Evolutionary conservation across 2,888 invertebrate species (phyloP).

Genomic region (Entomobrya proxima): DNA sequence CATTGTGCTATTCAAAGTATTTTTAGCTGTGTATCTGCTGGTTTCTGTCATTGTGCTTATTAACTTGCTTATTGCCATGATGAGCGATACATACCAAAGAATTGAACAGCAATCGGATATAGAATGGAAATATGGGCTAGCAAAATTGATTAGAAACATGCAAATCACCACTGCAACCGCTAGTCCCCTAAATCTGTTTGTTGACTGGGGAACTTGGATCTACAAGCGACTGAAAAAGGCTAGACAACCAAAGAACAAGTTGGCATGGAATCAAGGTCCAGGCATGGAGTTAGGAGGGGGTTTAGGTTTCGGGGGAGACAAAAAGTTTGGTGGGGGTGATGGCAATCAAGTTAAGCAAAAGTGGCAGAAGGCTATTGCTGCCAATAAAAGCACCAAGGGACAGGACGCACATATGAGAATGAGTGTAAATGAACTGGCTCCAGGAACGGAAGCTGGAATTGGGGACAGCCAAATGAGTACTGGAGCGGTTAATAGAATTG

Average conservation of each 20-base stretch:
- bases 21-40: slow-evolving; percentile 98
- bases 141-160: slow-evolving; percentile 98
- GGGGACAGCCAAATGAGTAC: background rate
- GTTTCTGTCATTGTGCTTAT: slow-evolving; percentile 98
- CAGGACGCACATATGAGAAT: background rate
- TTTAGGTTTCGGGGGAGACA: background rate
- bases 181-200: slow-evolving; percentile 96
- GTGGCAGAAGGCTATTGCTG: background rate
- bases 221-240: slow-evolving; percentile 80
- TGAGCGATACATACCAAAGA: slow-evolving; percentile 99
- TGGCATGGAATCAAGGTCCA: slow-evolving; percentile 71
- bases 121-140: slow-evolving; percentile 99
- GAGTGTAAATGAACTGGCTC: background rate
- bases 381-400: background rate
- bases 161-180: slow-evolving; percentile 98
- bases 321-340: background rate
- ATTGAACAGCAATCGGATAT: slow-evolving; percentile 99
- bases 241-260: slow-evolving; percentile 78
- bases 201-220: slow-evolving; percentile 93
- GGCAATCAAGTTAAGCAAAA: slow-evolving; percentile 52
- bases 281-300: slow-evolving; percentile 77
- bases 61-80: slow-evolving; percentile 99
- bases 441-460: background rate
- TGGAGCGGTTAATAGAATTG: slow-evolving; percentile 84
- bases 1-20: slow-evolving; percentile 90